Evolutionary conservation across 1,140 invertebrate species (phyloP), one percentile per base, ranked within the genome.

Genomic region (Psix sp.): DNA sequence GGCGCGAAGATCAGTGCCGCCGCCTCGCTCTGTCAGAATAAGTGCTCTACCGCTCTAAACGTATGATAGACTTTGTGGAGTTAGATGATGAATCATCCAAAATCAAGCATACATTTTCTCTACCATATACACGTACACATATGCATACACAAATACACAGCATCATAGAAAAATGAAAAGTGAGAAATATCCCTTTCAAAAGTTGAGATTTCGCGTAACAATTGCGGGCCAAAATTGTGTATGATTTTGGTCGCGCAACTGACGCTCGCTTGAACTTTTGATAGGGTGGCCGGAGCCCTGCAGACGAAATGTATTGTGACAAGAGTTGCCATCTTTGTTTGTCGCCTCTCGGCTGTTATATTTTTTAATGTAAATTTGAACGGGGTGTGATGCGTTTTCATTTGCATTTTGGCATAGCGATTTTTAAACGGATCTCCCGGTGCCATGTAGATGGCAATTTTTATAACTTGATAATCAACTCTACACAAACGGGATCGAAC

Each of bases 1-100:
- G 79, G 81, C 83, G 83, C 82, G 81, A 85, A 82, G 79, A 84
- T 79, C 82, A 49, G 36, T 80, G 76, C 78, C 80, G 76, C 78
- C 80, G 73, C 72, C 56, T 73, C 77, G 73, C 74, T 77, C 70
- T 77, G 67, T 77, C 65, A 73, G 76, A 79, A 78, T 67, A 76
- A 79, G 75, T 78, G 79, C 46, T 76, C 72, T 72, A 51, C 65
- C 70, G 76, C 72, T 78, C 20, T 78, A 73, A 76, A 74, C 65
- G 66, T 43, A 72, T 65, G 68, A 76, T 65, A 68, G 65, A 73
- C 38, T 59, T 16, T 70, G 35, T 56, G 56, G 49, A 62, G 39
- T 59, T 63, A 68, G 42, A 59, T 17, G 66, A 70, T 49, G 11
- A 70, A 67, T 46, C 36, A 63, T 65, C 42, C 18, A 54, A 56